Evolutionary conservation across 2,113 vertebrate genomes (phyloP).

Genomic region (Phocoena sinus): DNA sequence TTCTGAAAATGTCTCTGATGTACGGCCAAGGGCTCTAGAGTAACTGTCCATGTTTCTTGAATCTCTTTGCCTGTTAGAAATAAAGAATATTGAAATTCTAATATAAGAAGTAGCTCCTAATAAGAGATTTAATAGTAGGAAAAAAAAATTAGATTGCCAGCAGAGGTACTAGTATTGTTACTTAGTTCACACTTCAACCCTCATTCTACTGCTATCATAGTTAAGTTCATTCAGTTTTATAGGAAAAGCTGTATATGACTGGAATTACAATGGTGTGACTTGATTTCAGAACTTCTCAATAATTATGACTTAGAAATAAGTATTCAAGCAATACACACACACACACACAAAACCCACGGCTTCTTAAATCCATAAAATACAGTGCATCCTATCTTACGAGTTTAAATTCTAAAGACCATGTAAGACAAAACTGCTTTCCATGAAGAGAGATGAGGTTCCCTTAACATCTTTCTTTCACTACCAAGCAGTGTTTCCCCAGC

Average conservation of each 20-base stretch:
- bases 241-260: neutral
- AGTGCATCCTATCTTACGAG: neutral
- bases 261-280: neutral
- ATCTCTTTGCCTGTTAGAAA: conserved; percentile 64
- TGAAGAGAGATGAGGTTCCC: neutral
- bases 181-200: neutral
- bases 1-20: conserved; percentile 79
- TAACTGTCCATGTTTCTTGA: conserved; percentile 80
- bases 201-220: neutral
- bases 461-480: neutral
- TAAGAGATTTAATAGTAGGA: neutral
- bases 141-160: neutral
- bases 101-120: neutral
- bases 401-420: conserved; percentile 13
- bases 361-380: neutral
- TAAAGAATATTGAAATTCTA: conserved; percentile 30
- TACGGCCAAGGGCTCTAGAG: conserved; percentile 84
- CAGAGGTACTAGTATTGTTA: neutral
- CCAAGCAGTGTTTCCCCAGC: neutral
- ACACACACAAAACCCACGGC: neutral
- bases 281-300: neutral
- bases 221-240: neutral
- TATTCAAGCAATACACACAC: neutral
- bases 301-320: neutral
- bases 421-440: conserved; percentile 52